Percentiles rank a stretch among this genome's conserved stretches.
phyloP scores from a whole-genome alignment of 1,140 invertebrate species.

The Marisa cornuarietis region DNA sequence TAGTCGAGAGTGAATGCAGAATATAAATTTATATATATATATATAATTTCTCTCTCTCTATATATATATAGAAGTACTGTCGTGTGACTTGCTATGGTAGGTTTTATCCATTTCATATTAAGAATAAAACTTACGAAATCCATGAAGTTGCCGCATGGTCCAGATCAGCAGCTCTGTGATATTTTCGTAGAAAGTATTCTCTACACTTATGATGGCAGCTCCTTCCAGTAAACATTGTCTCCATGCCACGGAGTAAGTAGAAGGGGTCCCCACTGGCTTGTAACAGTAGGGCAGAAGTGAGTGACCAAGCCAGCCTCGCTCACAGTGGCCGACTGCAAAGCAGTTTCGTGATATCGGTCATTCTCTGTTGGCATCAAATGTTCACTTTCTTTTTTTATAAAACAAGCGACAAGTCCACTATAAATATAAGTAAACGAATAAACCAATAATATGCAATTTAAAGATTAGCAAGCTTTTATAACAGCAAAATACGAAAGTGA shows the following conservation, averaged over 20 bases:
- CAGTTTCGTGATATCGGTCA: background rate
- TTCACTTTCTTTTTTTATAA: no score
- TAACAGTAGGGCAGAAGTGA: conserved; percentile 11
- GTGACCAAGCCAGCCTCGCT: conserved; percentile 18
- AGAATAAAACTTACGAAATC: background rate
- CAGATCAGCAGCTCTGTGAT: conserved; percentile 9
- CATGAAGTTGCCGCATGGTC: background rate
- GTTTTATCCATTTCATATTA: no score
- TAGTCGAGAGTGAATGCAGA: background rate
- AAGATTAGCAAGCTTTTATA: no score
- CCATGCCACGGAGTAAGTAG: background rate
- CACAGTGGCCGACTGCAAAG: conserved; percentile 5
- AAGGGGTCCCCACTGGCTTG: background rate
- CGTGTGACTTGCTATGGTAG: no score
- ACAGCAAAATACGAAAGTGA: no score
- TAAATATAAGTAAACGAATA: background rate
- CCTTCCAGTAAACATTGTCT: background rate
- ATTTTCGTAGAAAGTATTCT: conserved; percentile 9
- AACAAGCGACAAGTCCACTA: background rate
- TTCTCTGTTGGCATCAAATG: background rate
- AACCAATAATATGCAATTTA: background rate
- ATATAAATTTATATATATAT: background rate
- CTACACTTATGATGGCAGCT: background rate
- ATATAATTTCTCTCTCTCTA: no score
- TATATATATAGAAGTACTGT: background rate